A percentile compares a stretch with the other conserved stretches of the same genome.
phyloP scores from a whole-genome alignment of 2,113 vertebrate species.

The Mellivora capensis region DNA sequence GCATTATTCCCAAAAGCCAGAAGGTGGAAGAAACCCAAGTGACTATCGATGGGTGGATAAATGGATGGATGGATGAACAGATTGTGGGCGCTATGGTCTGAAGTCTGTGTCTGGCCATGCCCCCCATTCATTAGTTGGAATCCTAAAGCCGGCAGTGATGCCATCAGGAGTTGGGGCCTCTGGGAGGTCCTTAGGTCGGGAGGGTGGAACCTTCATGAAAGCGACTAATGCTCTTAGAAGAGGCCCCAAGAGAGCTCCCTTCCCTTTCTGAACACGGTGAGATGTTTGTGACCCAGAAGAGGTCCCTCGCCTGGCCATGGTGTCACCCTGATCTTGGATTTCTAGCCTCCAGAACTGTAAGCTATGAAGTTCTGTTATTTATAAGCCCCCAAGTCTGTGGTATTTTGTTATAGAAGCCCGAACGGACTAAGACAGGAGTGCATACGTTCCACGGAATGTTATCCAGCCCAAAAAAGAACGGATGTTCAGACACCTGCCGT shows the following conservation, averaged over 20 bases:
- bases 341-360: background rate
- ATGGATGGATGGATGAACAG: no score
- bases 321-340: background rate
- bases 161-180: background rate
- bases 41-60: accelerated
- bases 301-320: background rate
- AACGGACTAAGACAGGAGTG: background rate
- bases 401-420: background rate
- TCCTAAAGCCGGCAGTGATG: background rate
- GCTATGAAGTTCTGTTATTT: background rate
- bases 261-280: background rate
- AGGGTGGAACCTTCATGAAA: background rate
- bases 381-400: background rate
- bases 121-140: background rate
- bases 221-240: background rate
- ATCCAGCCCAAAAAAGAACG: background rate
- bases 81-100: background rate
- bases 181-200: background rate
- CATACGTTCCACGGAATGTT: background rate
- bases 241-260: background rate
- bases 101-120: background rate
- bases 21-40: background rate
- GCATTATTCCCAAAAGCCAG: background rate
- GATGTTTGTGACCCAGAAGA: background rate
- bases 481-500: background rate